Evolutionary conservation across 2,797 vertebrate genomes (phyloP).

Genomic region (Cygnus olor): DNA sequence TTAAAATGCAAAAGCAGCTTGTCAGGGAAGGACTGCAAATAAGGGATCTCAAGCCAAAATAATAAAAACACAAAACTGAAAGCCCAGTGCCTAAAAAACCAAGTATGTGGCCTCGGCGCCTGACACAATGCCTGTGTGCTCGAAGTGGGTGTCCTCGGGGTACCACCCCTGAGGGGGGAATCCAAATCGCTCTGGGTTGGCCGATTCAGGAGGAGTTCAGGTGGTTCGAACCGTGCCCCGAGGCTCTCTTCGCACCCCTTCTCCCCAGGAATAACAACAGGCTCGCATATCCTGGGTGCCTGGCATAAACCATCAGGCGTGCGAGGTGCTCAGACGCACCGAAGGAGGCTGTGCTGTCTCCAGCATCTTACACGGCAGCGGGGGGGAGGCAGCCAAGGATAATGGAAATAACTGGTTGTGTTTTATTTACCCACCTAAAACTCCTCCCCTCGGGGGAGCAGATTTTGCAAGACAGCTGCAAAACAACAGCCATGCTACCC

Average conservation of each 20-base stretch:
- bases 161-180: neutral
- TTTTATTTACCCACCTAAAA: conserved; percentile 48
- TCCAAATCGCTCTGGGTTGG: conserved; percentile 15
- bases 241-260: neutral
- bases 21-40: conserved; percentile 64
- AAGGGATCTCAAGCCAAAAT: conserved; percentile 61
- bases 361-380: neutral
- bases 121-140: conserved; percentile 35
- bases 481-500: conserved; percentile 37
- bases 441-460: conserved; percentile 14
- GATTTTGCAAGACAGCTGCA: conserved; percentile 41
- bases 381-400: neutral
- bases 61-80: conserved; percentile 57
- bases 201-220: conserved; percentile 25
- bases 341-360: neutral
- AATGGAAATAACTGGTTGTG: neutral
- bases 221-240: neutral
- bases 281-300: neutral
- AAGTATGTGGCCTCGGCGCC: neutral
- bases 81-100: conserved; percentile 41
- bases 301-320: neutral
- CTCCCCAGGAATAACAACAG: conserved; percentile 3
- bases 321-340: neutral
- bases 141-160: conserved; percentile 55
- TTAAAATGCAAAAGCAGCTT: conserved; percentile 71